Percentiles rank a stretch among this genome's conserved stretches.
Evolutionary conservation across 2,797 vertebrate genomes (phyloP).

Genomic region (Poeciliopsis presidionis): DNA sequence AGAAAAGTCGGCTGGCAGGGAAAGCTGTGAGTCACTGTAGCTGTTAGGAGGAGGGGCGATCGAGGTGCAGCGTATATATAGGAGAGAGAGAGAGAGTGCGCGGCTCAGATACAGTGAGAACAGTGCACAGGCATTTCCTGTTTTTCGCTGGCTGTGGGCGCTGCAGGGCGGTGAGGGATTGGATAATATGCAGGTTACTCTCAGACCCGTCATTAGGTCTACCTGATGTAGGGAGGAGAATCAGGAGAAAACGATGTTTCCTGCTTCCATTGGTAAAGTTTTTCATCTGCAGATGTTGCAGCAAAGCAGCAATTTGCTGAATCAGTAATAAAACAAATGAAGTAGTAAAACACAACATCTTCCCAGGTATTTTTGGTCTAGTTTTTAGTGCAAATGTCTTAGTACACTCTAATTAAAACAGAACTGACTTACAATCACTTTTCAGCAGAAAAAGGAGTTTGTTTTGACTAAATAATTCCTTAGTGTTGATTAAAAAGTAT

Average conservation of each 20-base stretch:
- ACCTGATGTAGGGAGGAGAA: conserved; percentile 44
- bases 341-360: background rate
- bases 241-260: conserved; percentile 5
- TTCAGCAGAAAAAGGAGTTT: too few relatives aligned
- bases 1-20: conserved; percentile 32
- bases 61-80: conserved; percentile 27
- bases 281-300: background rate
- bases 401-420: too few relatives aligned
- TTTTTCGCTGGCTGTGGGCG: conserved; percentile 64
- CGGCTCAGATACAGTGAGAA: conserved; percentile 75
- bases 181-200: conserved; percentile 64
- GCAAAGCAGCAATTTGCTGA: background rate
- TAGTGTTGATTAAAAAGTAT: too few relatives aligned
- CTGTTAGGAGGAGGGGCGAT: conserved; percentile 63
- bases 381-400: too few relatives aligned
- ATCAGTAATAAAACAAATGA: background rate
- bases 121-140: conserved; percentile 82
- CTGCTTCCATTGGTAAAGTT: conserved; percentile 4
- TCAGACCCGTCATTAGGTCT: conserved; percentile 49
- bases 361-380: too few relatives aligned
- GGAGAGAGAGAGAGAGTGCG: conserved; percentile 55
- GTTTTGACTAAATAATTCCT: too few relatives aligned
- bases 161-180: conserved; percentile 61
- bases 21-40: conserved; percentile 71
- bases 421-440: too few relatives aligned